Percentiles rank a stretch among this genome's conserved stretches.
Evolutionary conservation across 1,140 invertebrate genomes (phyloP).

Genomic region (Caenorhabditis briggsae): DNA sequence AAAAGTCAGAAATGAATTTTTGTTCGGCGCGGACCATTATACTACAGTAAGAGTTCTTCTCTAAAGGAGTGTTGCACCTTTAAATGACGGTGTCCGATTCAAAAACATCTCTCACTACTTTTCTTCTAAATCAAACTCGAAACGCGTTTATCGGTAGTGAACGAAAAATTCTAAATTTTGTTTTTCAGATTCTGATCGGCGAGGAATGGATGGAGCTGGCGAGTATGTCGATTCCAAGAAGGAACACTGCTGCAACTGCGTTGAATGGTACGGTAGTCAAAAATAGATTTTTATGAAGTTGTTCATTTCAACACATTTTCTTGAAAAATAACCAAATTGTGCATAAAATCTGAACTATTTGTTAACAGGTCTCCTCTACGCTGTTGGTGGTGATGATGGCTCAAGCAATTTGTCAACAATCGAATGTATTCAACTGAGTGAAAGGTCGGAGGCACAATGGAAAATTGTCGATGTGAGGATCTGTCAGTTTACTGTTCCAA

Average conservation of each 20-base stretch:
- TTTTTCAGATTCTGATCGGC: constrained; percentile 18
- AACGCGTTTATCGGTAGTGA: no score
- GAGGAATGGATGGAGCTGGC: constrained; percentile 24
- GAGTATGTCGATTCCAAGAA: constrained; percentile 9
- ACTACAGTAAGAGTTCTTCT: no score
- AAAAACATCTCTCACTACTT: no score
- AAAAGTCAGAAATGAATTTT: no score
- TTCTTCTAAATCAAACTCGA: no score
- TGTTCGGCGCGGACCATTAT: no score
- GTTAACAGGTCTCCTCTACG: not conserved
- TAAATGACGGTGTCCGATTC: no score
- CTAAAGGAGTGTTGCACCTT: no score
- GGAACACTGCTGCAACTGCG: constrained; percentile 19
- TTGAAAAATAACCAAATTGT: no score
- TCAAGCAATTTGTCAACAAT: constrained; percentile 52
- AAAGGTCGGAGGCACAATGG: constrained; percentile 17
- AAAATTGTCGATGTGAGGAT: constrained; percentile 27
- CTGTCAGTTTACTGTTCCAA: not conserved
- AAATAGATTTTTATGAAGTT: no score
- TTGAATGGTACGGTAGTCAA: not conserved
- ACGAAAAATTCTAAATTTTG: not conserved
- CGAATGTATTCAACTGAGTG: constrained; percentile 47
- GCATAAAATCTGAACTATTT: no score
- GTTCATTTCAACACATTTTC: no score
- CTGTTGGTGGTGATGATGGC: constrained; percentile 14